Percentiles rank a stretch among this genome's conserved stretches.
phyloP scores from a whole-genome alignment of 2,113 vertebrate genomes.

The Actenoides lindsayi region DNA sequence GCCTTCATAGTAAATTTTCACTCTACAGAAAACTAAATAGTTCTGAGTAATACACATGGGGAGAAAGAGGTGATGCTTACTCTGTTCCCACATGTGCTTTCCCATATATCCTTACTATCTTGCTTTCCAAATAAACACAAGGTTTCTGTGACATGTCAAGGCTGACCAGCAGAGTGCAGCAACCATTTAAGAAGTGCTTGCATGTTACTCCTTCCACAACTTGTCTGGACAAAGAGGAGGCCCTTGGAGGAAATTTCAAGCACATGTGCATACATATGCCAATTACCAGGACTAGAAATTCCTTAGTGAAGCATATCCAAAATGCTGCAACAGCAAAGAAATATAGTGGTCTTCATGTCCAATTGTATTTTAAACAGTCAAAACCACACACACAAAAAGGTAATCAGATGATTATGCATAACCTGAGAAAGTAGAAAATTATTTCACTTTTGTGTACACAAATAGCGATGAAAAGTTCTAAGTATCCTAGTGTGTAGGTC shows the following conservation, averaged over 20 bases:
- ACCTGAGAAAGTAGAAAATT: background rate
- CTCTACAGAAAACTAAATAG: background rate
- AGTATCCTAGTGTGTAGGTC: background rate
- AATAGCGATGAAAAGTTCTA: background rate
- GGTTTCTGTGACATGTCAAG: background rate
- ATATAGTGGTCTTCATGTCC: background rate
- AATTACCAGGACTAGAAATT: background rate
- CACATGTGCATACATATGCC: background rate
- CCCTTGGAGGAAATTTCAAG: background rate
- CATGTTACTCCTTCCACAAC: background rate
- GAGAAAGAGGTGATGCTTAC: fast-evolving
- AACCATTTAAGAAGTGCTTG: background rate
- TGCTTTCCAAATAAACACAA: background rate
- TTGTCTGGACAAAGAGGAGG: background rate
- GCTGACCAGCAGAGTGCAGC: constrained; percentile 30
- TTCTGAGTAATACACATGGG: fast-evolving
- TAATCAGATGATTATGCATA: background rate
- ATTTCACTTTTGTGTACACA: background rate
- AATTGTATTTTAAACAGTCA: background rate
- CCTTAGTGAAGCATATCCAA: background rate
- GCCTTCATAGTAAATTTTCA: background rate
- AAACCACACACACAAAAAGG: background rate
- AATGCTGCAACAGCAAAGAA: background rate
- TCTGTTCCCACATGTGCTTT: background rate
- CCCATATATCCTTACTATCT: background rate